Evolutionary conservation across 2,888 invertebrate species (phyloP).

Genomic region (Lycophotia porphyrea): DNA sequence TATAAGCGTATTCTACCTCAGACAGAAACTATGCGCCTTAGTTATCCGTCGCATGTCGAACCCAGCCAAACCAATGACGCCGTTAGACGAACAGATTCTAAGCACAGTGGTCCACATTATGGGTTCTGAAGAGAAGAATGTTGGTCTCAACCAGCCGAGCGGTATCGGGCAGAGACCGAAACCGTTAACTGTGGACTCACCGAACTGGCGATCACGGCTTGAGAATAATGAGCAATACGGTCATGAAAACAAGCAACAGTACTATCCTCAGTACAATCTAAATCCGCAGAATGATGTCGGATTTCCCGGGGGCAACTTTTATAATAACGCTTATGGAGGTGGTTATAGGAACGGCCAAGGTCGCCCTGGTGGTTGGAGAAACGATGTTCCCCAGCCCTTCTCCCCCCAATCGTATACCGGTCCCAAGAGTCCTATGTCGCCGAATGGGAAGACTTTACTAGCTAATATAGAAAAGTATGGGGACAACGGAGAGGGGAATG

Average conservation of each 20-base stretch:
- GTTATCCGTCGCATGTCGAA: slow-evolving; percentile 91
- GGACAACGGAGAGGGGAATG: slow-evolving; percentile 67
- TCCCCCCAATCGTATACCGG: slow-evolving; percentile 76
- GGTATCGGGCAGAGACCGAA: slow-evolving; percentile 94
- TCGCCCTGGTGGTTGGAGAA: slow-evolving; percentile 72
- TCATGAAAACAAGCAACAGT: slow-evolving; percentile 69
- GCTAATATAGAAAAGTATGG: slow-evolving; percentile 85
- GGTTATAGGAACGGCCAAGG: slow-evolving; percentile 77
- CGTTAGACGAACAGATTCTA: slow-evolving; percentile 92
- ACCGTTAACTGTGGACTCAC: slow-evolving; percentile 91
- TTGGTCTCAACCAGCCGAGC: slow-evolving; percentile 92
- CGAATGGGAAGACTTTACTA: slow-evolving; percentile 80
- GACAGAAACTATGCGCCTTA: slow-evolving; percentile 93
- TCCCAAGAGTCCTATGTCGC: slow-evolving; percentile 82
- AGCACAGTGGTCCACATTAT: slow-evolving; percentile 92
- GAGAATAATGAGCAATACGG: slow-evolving; percentile 77
- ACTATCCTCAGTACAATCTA: slow-evolving; percentile 74
- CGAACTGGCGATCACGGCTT: slow-evolving; percentile 82
- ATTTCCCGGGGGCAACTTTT: slow-evolving; percentile 72
- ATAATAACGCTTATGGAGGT: slow-evolving; percentile 73
- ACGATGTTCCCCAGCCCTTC: slow-evolving; percentile 74
- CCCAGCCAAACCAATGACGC: slow-evolving; percentile 90
- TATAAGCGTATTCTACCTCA: slow-evolving; percentile 91
- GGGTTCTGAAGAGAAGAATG: slow-evolving; percentile 92
- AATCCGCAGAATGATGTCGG: slow-evolving; percentile 68